These are phyloP conservation scores for Brachypodius melanocephalos DNA, from an alignment of 2,113 vertebrate genomes.

Conservation along the genomic window DNA sequence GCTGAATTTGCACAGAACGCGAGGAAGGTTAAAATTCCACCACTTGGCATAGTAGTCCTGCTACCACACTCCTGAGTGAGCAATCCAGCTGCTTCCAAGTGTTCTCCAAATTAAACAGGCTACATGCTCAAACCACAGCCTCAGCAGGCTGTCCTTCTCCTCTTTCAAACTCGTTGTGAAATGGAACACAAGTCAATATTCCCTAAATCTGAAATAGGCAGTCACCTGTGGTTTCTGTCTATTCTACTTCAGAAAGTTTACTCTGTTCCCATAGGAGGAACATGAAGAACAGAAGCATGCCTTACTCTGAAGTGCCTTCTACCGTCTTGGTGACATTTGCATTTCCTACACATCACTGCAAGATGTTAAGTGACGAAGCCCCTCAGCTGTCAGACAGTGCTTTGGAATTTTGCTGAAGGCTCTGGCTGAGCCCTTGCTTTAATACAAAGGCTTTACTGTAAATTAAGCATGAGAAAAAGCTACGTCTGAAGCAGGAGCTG, in stretches of 20 bases:
- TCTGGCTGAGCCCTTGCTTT: neutral
- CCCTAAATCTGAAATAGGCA: neutral
- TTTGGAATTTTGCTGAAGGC: constrained; percentile 48
- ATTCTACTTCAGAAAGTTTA: neutral
- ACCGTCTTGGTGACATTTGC: neutral
- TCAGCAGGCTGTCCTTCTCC: neutral
- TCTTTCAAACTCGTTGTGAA: neutral
- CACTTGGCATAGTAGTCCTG: neutral
- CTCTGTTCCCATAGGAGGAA: neutral
- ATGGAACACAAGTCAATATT: neutral
- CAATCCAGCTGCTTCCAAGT: neutral
- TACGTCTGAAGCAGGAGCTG: neutral
- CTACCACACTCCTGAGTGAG: neutral
- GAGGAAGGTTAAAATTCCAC: neutral
- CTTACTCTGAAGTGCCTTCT: neutral
- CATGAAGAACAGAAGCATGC: neutral
- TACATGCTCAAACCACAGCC: neutral
- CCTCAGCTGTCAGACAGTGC: constrained; percentile 6
- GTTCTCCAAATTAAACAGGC: neutral
- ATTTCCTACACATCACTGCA: neutral
- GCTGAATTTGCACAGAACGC: neutral
- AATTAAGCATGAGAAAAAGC: constrained; percentile 1
- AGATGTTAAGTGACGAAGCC: neutral
- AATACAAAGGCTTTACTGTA: constrained; percentile 4
- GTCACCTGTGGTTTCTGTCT: neutral